Evolutionary conservation across 2,888 invertebrate genomes (phyloP).

Genomic region (Dasysyrphus albostriatus): DNA sequence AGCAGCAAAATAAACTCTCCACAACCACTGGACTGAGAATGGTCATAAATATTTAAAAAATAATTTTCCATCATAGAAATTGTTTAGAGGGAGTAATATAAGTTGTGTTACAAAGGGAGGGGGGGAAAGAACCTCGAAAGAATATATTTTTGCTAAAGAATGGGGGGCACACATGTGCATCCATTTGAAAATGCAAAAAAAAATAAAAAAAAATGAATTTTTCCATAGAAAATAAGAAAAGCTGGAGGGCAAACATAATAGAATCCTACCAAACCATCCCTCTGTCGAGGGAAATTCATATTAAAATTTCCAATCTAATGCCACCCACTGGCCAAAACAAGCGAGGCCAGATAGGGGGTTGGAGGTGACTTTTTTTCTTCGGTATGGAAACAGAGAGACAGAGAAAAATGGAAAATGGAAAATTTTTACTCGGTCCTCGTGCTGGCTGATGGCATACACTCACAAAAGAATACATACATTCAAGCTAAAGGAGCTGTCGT

Average conservation of each 20-base stretch:
- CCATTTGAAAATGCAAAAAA: slow-evolving; percentile 45
- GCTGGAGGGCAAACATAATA: slow-evolving; percentile 53
- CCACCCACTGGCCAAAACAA: slow-evolving; percentile 46
- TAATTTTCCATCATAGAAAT: slow-evolving; percentile 73
- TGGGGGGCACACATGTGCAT: slow-evolving; percentile 51
- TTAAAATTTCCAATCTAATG: slow-evolving; percentile 76
- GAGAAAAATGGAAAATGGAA: slow-evolving; percentile 69
- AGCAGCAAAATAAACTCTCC: slow-evolving; percentile 1
- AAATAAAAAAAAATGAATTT: slow-evolving; percentile 30
- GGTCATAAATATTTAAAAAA: slow-evolving; percentile 75
- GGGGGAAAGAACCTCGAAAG: neutral
- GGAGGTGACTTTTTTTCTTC: slow-evolving; percentile 40
- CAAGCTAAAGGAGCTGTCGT: slow-evolving; percentile 31
- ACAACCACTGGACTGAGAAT: slow-evolving; percentile 17
- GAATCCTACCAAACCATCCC: slow-evolving; percentile 43
- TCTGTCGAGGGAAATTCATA: slow-evolving; percentile 60
- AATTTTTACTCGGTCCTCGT: slow-evolving; percentile 25
- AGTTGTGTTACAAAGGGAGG: neutral
- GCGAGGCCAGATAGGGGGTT: neutral
- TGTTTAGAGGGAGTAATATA: slow-evolving; percentile 9
- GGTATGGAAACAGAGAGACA: slow-evolving; percentile 46
- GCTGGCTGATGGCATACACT: neutral
- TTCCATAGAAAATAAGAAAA: slow-evolving; percentile 47
- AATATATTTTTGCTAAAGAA: neutral
- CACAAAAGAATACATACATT: slow-evolving; percentile 15